Base-by-base conservation (phyloP, 2,888 invertebrate genomes). In the Penaeus monodon region DNA sequence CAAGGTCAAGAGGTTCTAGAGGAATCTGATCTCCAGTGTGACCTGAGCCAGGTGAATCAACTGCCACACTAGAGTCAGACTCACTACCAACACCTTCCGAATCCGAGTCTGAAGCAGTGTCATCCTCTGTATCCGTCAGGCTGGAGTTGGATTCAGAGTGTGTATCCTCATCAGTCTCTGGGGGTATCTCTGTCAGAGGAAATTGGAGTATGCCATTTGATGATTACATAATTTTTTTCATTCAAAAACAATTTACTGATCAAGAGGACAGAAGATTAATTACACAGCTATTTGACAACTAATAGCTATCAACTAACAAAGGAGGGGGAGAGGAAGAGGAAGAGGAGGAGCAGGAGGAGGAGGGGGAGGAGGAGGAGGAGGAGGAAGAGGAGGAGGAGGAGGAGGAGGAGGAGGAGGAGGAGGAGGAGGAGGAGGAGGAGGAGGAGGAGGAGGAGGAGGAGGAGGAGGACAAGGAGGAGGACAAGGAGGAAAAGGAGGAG, bases 1-100 rank as follows among this genome's bases (percentile, higher is more conserved):
- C 98, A 77, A 98, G 94, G 92, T 98, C 97, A 89, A 98, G 93
- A 2, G 98, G 97, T 91, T 96, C 96, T 87, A 98, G 92, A 64
- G 94, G 92, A 92, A 93, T 92, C 65, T 91, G 88, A 83, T 88
- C 88, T 12, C 83, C 83, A 20, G 84, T 80, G 33, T 86, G 88
- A 44, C 84, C 88, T 88, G 90, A 86, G 8, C 81, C 76, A 4
- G 77, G 38, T 64, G 88, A 74, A 57, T 89, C 85, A 17, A 85
- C 81, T 73, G 89, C 86, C 24, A 64, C 86, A 66, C 89, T 88
- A 2, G 88, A 89, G 77, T 88, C 90, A 14, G 88, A 85, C 49
- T 89, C 90, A 17, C 87, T 86, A 57, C 86, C 89, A 22, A 79
- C 86, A 27, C 80, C 88, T 20, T 89, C 90, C 20, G 89, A 88